phyloP scores from a whole-genome alignment of 2,888 invertebrate genomes.

The Atherix ibis region DNA sequence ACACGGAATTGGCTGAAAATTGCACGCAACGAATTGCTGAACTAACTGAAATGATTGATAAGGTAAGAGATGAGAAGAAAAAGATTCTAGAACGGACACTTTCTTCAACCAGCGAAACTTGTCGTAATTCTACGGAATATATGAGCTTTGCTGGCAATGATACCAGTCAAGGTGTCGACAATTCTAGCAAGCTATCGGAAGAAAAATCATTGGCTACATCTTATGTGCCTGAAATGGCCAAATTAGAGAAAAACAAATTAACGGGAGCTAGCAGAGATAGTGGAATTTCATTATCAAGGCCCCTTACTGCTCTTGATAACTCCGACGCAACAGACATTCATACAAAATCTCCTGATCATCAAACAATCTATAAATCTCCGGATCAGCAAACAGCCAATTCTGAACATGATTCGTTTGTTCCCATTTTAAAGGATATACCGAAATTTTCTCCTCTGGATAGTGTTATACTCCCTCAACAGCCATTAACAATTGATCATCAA shows the following conservation, averaged over 20 bases:
- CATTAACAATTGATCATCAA: not conserved
- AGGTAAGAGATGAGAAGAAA: constrained; percentile 40
- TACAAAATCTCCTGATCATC: not conserved
- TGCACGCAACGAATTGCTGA: constrained; percentile 41
- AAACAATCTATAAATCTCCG: constrained; percentile 1
- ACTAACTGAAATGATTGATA: constrained; percentile 38
- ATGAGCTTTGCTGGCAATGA: constrained; percentile 21
- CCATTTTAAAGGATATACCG: constrained; percentile 27
- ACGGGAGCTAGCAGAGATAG: constrained; percentile 28
- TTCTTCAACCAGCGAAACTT: constrained; percentile 25
- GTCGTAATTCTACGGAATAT: constrained; percentile 29
- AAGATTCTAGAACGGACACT: constrained; percentile 33
- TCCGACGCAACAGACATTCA: constrained; percentile 12
- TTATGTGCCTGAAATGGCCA: constrained; percentile 8
- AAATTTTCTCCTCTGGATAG: constrained; percentile 12
- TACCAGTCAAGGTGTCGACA: constrained; percentile 7
- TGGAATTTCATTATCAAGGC: constrained; percentile 29
- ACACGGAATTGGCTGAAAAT: constrained; percentile 37
- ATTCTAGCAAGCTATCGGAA: constrained; percentile 3
- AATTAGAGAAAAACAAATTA: constrained; percentile 21
- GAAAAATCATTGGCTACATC: not conserved
- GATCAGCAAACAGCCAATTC: constrained; percentile 11
- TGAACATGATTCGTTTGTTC: too few relatives aligned
- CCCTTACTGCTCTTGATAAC: constrained; percentile 23
- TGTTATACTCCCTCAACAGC: constrained; percentile 3